Evolutionary conservation across 2,113 vertebrate species (phyloP).

Genomic region (Carassius auratus): DNA sequence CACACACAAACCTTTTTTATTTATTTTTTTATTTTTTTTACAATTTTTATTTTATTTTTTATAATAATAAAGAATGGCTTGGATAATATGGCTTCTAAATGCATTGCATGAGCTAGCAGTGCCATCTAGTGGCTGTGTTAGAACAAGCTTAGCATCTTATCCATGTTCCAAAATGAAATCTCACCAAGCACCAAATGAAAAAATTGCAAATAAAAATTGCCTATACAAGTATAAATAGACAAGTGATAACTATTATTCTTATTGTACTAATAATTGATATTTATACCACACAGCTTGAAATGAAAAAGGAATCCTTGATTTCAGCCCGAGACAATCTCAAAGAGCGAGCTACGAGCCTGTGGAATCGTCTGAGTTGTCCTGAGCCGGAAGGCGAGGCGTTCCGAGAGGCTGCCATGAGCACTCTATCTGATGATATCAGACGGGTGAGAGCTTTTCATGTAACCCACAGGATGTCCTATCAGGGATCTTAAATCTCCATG

Average conservation of each 20-base stretch:
- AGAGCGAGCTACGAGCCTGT: slow-evolving; percentile 54
- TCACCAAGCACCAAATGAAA: background rate
- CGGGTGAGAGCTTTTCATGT: slow-evolving; percentile 48
- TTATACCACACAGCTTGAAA: slow-evolving; percentile 52
- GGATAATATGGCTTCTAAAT: background rate
- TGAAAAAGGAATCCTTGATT: slow-evolving; percentile 57
- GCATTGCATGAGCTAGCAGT: background rate
- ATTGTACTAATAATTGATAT: background rate
- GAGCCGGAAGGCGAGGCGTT: slow-evolving; percentile 53
- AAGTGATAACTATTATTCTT: background rate
- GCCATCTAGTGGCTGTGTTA: background rate
- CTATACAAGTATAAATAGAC: background rate
- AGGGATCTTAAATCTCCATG: background rate
- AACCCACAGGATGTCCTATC: background rate
- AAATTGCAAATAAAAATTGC: background rate
- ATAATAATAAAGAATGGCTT: no score
- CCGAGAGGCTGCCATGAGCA: slow-evolving; percentile 26
- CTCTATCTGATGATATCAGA: slow-evolving; percentile 59
- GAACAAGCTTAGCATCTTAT: background rate
- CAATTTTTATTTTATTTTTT: no score
- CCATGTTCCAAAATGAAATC: background rate
- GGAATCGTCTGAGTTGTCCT: slow-evolving; percentile 60
- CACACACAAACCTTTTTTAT: no score
- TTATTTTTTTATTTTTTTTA: no score
- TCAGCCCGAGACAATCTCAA: slow-evolving; percentile 59